Percentiles rank a stretch among this genome's conserved stretches.
phyloP scores from a whole-genome alignment of 2,797 vertebrate species.

The Nannoperca australis region DNA sequence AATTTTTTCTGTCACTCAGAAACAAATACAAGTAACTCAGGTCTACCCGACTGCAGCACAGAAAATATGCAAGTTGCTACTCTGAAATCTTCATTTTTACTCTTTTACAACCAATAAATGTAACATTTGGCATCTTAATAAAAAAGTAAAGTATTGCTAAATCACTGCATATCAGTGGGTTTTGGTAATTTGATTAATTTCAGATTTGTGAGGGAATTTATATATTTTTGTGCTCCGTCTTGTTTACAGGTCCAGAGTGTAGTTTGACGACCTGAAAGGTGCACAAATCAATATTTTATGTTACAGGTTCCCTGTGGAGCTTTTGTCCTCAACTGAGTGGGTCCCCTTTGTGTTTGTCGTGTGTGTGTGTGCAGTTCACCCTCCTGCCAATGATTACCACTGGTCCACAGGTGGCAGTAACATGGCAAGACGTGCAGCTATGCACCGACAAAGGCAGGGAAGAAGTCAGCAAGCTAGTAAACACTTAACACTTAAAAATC shows the following conservation, averaged over 20 bases:
- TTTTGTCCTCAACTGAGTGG: neutral
- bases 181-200: neutral
- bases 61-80: neutral
- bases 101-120: neutral
- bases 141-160: neutral
- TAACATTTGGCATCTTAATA: neutral
- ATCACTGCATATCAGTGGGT: neutral
- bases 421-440: too few relatives aligned
- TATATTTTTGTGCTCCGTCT: neutral
- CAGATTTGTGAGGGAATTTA: neutral
- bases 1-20: conserved; percentile 63
- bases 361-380: too few relatives aligned
- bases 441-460: too few relatives aligned
- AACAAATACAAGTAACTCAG: conserved; percentile 7
- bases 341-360: too few relatives aligned
- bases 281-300: neutral
- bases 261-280: neutral
- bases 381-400: too few relatives aligned
- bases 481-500: too few relatives aligned
- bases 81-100: neutral
- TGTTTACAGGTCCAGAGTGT: neutral
- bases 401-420: too few relatives aligned
- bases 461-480: too few relatives aligned
- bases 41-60: neutral
- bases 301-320: neutral